Percentiles rank a stretch among this genome's conserved stretches.
Conservation (phyloP, 2,888 invertebrate species). For the Drosophila cognata region DNA sequence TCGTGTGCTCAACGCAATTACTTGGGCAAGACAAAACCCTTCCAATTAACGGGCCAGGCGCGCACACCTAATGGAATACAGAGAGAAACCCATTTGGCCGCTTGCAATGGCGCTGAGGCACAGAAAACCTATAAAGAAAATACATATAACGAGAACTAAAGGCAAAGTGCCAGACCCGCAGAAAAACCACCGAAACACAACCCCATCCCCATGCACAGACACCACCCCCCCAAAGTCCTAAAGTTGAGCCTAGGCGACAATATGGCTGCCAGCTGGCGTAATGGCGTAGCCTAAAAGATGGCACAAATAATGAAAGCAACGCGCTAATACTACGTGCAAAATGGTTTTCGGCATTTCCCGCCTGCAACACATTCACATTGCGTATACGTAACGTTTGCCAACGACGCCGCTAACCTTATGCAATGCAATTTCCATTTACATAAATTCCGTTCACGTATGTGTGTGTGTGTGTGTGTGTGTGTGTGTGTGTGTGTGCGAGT, state of each 20-base stretch:
- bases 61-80: slow-evolving; percentile 33
- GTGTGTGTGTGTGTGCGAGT: slow-evolving; percentile 34
- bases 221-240: slow-evolving; percentile 28
- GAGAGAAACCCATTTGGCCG: slow-evolving; percentile 20
- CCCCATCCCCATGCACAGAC: not conserved
- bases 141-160: slow-evolving; percentile 58
- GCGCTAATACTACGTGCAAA: slow-evolving; percentile 78
- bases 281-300: slow-evolving; percentile 57
- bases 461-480: slow-evolving; percentile 24
- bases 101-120: slow-evolving; percentile 41
- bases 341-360: slow-evolving; percentile 59
- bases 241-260: slow-evolving; percentile 53
- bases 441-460: slow-evolving; percentile 63
- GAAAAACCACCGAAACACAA: slow-evolving; percentile 3
- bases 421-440: slow-evolving; percentile 77
- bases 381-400: slow-evolving; percentile 68
- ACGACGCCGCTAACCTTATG: slow-evolving; percentile 53
- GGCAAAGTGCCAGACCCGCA: slow-evolving; percentile 50
- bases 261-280: slow-evolving; percentile 49
- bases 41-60: slow-evolving; percentile 44
- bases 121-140: slow-evolving; percentile 73
- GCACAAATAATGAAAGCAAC: slow-evolving; percentile 75
- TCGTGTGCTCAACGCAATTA: slow-evolving; percentile 40
- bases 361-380: slow-evolving; percentile 68
- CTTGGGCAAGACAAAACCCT: slow-evolving; percentile 45